Evolutionary conservation across 64 coral and sea anemone species (phyloP), one percentile per base, ranked within the genome.

Genomic region (Stichodactyla helianthus): DNA sequence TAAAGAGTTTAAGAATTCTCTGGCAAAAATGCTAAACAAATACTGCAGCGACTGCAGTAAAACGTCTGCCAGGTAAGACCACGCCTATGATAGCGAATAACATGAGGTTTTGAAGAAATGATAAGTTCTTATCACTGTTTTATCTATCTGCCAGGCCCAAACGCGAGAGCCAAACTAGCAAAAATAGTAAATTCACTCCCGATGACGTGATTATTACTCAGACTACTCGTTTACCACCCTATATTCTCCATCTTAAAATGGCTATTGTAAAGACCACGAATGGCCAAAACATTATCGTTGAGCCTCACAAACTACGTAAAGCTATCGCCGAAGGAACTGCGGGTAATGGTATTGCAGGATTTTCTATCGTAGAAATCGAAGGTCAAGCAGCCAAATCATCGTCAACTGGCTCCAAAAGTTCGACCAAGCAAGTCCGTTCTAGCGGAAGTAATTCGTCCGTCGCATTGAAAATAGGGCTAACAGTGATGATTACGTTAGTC

Each of bases 391-490:
- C 52, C 6, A 53, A 82, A 82, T 7, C 25, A 28, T 5, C 20
- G n/a, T 74, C 17, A 23, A 9, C 9, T 65, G 62, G 62, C 22
- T 22, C 62, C 20, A 20, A n/a, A 7, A 7, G 5, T 65, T n/a
- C 68, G 25, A 10, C 68, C 35, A 74, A n/a, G 10, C 51, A 82
- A 57, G 79, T 51, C 14, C 71, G 71, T 19, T 82, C 79, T 57
- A 16, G 51, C 22, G 16, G 52, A 6, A 82, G 14, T 26, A 18
- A 20, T 22, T 7, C 6, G 17, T 20, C 17, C 28, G 25, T 82
- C 18, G 79, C 79, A 53, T 16, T 82, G 19, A 82, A 82, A 35
- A 82, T 82, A 54, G 79, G 79, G 51, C 52, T 82, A n/a, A 50
- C 79, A 54, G 79, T 82, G 20, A 27, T 82, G 18, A 6, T 82